Conservation (phyloP, 2,888 invertebrate genomes). For the Calameuta idolon region DNA sequence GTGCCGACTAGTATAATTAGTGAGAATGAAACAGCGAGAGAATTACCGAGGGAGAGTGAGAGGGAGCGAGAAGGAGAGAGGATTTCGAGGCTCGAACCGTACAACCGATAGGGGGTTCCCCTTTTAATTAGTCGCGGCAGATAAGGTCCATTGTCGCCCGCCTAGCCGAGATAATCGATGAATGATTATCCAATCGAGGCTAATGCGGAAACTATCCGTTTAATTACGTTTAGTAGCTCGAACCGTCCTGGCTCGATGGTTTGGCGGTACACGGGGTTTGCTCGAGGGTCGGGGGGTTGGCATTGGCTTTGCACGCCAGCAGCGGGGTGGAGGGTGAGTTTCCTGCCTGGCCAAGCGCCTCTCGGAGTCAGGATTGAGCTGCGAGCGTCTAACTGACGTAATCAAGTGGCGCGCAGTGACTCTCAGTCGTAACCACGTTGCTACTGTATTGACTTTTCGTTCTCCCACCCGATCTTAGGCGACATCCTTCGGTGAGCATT, state of each 20-base stretch:
- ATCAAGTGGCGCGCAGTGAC: conserved; percentile 54
- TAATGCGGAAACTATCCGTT: conserved; percentile 66
- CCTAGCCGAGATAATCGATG: conserved; percentile 60
- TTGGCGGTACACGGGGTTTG: conserved; percentile 34
- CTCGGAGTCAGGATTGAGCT: conserved; percentile 58
- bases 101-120: not conserved
- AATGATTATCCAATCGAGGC: conserved; percentile 65
- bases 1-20: not conserved
- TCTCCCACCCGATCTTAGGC: not conserved
- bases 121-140: conserved; percentile 4
- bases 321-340: conserved; percentile 17
- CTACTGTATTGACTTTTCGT: not conserved
- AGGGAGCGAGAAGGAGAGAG: not conserved
- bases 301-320: conserved; percentile 46
- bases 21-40: not conserved
- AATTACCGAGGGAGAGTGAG: not conserved
- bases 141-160: conserved; percentile 40
- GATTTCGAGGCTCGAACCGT: not conserved
- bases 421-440: conserved; percentile 23
- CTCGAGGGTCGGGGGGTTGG: conserved; percentile 26
- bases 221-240: conserved; percentile 63
- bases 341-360: conserved; percentile 12
- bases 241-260: conserved; percentile 43
- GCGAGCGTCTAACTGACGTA: conserved; percentile 61
- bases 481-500: not conserved